Conservation (phyloP, 2,113 vertebrate species). For the Aspiorhynchus laticeps region DNA sequence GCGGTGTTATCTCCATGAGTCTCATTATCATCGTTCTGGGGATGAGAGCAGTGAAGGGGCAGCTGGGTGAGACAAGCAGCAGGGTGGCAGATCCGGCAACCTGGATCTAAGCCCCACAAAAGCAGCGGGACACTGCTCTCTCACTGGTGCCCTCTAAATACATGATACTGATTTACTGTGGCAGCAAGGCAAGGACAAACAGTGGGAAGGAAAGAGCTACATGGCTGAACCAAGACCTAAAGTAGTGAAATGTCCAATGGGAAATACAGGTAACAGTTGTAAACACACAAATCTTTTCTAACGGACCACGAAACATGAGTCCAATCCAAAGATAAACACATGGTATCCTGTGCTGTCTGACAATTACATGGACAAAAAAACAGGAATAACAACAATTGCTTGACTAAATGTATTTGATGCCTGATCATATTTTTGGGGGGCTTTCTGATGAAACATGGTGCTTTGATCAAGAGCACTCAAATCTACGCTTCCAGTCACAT, state of each 20-base stretch:
- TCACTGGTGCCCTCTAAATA: constrained; percentile 53
- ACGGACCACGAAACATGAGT: neutral
- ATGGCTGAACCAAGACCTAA: constrained; percentile 8
- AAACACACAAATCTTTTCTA: constrained; percentile 3
- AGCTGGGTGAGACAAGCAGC: constrained; percentile 57
- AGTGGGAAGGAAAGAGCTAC: neutral
- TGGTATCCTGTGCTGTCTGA: neutral
- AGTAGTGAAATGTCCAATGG: neutral
- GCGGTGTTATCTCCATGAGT: constrained; percentile 54
- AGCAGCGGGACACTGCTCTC: constrained; percentile 57
- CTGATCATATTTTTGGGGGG: constrained; percentile 2
- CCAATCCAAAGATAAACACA: neutral
- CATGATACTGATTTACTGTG: constrained; percentile 27
- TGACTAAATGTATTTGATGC: constrained; percentile 1
- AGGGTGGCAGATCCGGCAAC: constrained; percentile 52
- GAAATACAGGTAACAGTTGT: constrained; percentile 23
- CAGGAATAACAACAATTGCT: neutral
- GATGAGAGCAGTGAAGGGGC: constrained; percentile 32
- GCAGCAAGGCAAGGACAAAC: constrained; percentile 28
- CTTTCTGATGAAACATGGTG: constrained; percentile 26
- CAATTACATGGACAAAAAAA: constrained; percentile 2
- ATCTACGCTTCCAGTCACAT: constrained; percentile 50
- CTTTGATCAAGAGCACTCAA: constrained; percentile 74
- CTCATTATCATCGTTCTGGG: constrained; percentile 53
- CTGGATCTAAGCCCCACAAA: constrained; percentile 44